A percentile compares a stretch with the other conserved stretches of the same genome.
Conservation (phyloP, 1,140 invertebrate genomes). For the Brachionus koreanus region DNA sequence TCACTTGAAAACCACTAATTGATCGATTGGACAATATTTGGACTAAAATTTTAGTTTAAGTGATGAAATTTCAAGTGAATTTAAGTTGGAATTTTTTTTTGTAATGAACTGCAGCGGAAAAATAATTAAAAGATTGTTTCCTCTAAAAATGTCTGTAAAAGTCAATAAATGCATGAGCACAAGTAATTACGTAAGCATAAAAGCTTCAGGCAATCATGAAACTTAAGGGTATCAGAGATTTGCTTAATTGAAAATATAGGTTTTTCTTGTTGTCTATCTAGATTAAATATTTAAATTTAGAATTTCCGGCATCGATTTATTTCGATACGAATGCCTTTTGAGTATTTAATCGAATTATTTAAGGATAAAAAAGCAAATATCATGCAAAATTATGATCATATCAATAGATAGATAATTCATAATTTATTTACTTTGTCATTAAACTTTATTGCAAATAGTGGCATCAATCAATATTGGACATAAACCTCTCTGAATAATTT, state of each 20-base stretch:
- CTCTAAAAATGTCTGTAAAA: no score
- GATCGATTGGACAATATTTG: background rate
- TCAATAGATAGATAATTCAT: background rate
- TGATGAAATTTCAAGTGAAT: no score
- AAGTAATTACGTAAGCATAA: background rate
- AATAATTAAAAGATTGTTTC: no score
- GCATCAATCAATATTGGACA: background rate
- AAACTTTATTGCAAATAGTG: background rate
- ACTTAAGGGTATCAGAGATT: background rate
- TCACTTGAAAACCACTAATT: background rate
- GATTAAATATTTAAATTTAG: constrained; percentile 6
- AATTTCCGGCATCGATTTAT: constrained; percentile 6
- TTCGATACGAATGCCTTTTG: background rate
- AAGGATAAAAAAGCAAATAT: background rate
- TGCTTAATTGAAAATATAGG: background rate
- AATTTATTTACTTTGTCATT: background rate
- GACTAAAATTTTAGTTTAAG: background rate
- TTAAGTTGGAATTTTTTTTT: no score
- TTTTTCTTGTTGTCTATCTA: background rate
- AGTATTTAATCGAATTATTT: constrained; percentile 4
- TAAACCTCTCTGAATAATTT: no score
- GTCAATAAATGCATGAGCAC: background rate
- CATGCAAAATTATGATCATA: background rate
- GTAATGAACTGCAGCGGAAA: no score
- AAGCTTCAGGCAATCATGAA: background rate